phyloP scores from a whole-genome alignment of 2,113 vertebrate genomes.

The Heteronetta atricapilla region DNA sequence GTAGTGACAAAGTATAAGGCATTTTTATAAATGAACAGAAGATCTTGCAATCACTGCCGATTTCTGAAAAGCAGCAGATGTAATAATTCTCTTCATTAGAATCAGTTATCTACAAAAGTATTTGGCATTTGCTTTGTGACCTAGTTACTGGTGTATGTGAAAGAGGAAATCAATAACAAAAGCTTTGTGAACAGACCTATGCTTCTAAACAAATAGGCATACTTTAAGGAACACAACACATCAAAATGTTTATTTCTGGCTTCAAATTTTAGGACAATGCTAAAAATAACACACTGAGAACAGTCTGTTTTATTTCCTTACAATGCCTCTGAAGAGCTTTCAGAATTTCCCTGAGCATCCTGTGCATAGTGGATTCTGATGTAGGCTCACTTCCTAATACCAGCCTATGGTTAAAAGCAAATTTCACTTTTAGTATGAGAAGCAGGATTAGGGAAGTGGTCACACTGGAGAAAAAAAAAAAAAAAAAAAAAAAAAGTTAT shows the following conservation, averaged over 20 bases:
- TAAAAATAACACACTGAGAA: slow-evolving; percentile 46
- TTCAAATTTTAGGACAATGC: slow-evolving; percentile 35
- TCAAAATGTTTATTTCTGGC: slow-evolving; percentile 25
- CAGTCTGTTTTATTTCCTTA: slow-evolving; percentile 31
- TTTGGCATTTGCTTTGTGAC: background rate
- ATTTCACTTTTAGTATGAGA: background rate
- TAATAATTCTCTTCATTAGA: background rate
- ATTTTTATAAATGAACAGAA: background rate
- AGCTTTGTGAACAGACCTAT: background rate
- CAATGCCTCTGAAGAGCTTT: slow-evolving; percentile 1
- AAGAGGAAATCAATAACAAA: background rate
- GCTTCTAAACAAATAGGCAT: background rate
- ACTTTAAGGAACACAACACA: background rate
- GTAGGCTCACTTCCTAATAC: background rate
- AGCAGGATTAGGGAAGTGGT: background rate
- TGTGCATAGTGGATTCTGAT: background rate
- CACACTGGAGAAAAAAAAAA: background rate
- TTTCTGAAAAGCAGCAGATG: background rate
- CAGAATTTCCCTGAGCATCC: background rate
- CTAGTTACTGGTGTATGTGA: background rate
- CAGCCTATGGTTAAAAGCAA: background rate
- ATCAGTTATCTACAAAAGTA: background rate
- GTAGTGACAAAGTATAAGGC: background rate
- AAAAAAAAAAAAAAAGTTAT: background rate
- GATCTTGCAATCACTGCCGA: background rate